phyloP scores from a whole-genome alignment of 2,113 vertebrate genomes.

The Gymnocephalus cernua region DNA sequence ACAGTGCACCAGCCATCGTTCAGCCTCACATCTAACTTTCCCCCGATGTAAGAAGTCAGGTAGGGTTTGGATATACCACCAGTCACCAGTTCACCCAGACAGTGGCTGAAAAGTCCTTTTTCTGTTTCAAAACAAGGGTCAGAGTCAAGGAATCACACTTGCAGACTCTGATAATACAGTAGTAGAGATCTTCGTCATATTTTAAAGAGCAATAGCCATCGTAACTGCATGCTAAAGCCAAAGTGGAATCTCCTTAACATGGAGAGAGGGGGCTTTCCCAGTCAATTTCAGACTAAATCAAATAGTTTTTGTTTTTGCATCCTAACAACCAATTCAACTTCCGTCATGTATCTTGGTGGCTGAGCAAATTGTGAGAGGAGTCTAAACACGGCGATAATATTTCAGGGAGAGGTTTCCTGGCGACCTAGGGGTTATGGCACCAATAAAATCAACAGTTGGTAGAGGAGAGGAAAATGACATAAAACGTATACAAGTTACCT shows the following conservation, averaged over 20 bases:
- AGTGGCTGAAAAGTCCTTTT: constrained; percentile 77
- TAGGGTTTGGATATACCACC: constrained; percentile 78
- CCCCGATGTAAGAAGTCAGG: constrained; percentile 58
- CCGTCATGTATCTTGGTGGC: too few relatives aligned
- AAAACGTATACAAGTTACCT: too few relatives aligned
- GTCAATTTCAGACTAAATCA: not conserved
- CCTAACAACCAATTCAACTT: not conserved
- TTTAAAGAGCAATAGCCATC: not conserved
- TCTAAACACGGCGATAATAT: not conserved
- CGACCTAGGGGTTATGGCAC: not conserved
- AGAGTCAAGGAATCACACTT: not conserved
- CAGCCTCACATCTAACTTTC: constrained; percentile 62
- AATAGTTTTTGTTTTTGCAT: not conserved
- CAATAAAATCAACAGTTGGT: not conserved
- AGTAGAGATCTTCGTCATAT: not conserved
- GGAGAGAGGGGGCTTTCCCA: not conserved
- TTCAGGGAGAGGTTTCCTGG: not conserved
- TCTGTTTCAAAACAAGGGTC: constrained; percentile 54
- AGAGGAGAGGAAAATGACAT: too few relatives aligned
- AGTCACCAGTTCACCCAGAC: constrained; percentile 63
- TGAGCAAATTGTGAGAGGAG: too few relatives aligned
- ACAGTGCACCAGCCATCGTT: constrained; percentile 75
- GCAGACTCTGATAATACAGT: not conserved
- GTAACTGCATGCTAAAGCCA: not conserved
- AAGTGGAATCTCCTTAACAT: not conserved